These are phyloP conservation scores for Nycticebus coucang DNA, from an alignment of 2,113 vertebrate genomes.

Conservation along the genomic window DNA sequence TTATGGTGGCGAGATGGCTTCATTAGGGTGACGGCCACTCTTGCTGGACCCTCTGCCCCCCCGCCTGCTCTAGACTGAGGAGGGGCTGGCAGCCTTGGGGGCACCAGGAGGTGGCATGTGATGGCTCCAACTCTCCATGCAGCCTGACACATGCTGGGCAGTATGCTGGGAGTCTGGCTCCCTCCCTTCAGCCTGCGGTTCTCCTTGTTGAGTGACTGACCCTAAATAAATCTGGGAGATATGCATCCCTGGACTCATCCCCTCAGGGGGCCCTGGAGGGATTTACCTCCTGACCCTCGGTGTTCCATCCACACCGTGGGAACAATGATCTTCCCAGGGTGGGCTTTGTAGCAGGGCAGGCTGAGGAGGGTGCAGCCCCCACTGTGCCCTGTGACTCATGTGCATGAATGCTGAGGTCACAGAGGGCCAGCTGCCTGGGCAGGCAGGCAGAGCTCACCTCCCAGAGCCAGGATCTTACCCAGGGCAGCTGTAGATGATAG, in stretches of 20 bases:
- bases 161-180: background rate
- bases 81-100: background rate
- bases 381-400: fast-evolving
- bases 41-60: conserved; percentile 25
- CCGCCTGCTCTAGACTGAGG: background rate
- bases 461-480: background rate
- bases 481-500: background rate
- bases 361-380: background rate
- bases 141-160: too few relatives aligned
- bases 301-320: background rate
- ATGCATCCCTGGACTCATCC: too few relatives aligned
- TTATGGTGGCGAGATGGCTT: conserved; percentile 80
- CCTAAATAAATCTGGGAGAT: background rate
- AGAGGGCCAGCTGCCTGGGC: background rate
- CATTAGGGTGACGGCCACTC: conserved; percentile 78
- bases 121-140: background rate
- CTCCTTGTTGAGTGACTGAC: background rate
- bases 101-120: too few relatives aligned
- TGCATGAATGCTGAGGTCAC: fast-evolving
- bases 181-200: fast-evolving
- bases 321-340: background rate
- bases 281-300: fast-evolving
- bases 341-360: background rate
- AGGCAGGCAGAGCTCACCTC: background rate
- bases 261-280: background rate